Evolutionary conservation across 2,113 vertebrate genomes (phyloP).

Genomic region (Rutilus rutilus): DNA sequence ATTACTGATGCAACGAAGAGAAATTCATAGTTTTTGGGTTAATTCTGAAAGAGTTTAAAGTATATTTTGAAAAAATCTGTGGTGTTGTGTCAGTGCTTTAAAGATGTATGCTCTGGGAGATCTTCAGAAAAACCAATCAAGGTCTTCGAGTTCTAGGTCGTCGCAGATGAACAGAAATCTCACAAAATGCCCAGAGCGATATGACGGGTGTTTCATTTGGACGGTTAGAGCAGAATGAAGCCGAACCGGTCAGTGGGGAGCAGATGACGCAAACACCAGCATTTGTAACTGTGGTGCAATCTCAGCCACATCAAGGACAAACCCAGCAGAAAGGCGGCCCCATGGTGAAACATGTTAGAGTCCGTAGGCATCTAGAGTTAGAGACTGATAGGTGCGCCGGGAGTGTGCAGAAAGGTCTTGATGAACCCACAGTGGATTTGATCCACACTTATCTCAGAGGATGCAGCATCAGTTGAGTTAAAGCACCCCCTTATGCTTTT

Average conservation of each 20-base stretch:
- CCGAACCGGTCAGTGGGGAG: conserved; percentile 33
- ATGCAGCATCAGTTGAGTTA: conserved; percentile 1
- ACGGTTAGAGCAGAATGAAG: conserved; percentile 10
- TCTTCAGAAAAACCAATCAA: conserved; percentile 35
- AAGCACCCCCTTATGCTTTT: too few relatives aligned
- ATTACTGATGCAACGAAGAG: conserved; percentile 3
- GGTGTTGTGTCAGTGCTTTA: conserved; percentile 1
- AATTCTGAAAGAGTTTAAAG: neutral
- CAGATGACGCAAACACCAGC: conserved; percentile 15
- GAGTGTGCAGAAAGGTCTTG: neutral
- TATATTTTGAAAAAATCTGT: neutral
- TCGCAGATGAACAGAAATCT: conserved; percentile 19
- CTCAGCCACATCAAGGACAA: conserved; percentile 33
- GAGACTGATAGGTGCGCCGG: conserved; percentile 1
- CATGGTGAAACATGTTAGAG: neutral
- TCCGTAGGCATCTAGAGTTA: neutral
- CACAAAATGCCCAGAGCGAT: conserved; percentile 39
- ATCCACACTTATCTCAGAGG: neutral
- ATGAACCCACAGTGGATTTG: conserved; percentile 16
- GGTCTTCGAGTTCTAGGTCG: conserved; percentile 22
- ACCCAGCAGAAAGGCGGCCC: neutral
- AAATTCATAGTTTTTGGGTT: conserved; percentile 9
- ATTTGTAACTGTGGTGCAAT: conserved; percentile 38
- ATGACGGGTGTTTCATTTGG: conserved; percentile 36
- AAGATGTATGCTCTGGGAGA: conserved; percentile 6